These are phyloP conservation scores for Picus viridis DNA, from an alignment of 2,797 vertebrate species.

Conservation along the genomic window DNA sequence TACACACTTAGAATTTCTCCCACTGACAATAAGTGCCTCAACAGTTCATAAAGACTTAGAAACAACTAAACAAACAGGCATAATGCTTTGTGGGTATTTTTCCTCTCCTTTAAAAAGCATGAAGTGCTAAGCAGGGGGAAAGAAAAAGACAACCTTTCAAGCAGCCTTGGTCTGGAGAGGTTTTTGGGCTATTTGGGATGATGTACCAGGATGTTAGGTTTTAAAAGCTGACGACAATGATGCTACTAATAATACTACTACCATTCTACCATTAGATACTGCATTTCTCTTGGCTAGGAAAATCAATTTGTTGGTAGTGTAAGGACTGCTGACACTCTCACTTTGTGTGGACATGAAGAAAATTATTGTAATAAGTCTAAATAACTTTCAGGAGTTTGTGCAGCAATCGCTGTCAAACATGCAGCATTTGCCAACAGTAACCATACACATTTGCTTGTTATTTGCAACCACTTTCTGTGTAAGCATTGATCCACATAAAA, in stretches of 20 bases:
- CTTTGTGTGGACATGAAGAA: neutral
- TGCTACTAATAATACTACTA: no score
- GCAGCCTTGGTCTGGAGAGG: neutral
- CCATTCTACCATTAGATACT: neutral
- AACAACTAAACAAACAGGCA: neutral
- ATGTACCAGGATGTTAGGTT: neutral
- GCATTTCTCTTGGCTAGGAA: neutral
- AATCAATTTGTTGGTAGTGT: neutral
- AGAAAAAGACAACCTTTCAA: neutral
- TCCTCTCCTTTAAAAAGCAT: neutral
- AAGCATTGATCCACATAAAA: rapidly evolving
- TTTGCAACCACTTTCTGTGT: neutral
- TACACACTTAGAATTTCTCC: neutral
- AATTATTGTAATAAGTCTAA: neutral
- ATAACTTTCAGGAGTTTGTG: neutral
- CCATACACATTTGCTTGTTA: neutral
- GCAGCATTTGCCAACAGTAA: neutral
- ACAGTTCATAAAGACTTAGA: neutral
- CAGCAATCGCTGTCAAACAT: neutral
- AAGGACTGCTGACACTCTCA: neutral
- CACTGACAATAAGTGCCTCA: neutral
- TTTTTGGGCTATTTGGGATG: neutral
- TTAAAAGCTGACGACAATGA: neutral
- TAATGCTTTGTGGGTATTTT: rapidly evolving
- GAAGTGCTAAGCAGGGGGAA: neutral